Percentiles rank a stretch among this genome's conserved stretches.
Conservation (phyloP, 92 coral and sea anemone species). For the Phymanthus crucifer region DNA sequence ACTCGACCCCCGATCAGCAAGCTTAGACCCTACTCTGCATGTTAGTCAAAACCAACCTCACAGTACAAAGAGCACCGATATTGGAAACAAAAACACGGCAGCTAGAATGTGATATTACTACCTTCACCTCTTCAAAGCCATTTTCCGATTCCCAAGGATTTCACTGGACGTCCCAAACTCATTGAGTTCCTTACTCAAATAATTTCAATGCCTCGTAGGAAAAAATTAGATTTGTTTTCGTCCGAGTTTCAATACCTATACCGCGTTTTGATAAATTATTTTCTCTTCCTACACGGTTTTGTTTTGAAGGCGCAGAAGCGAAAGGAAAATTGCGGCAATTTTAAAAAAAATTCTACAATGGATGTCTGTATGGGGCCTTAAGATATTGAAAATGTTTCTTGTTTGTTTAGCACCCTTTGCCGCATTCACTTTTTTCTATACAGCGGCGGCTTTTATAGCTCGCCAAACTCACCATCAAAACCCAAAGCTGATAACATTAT, state of each 20-base stretch:
- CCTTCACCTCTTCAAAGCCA: neutral
- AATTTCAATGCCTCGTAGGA: neutral
- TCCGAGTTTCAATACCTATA: neutral
- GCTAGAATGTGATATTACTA: neutral
- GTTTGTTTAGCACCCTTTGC: conserved; percentile 43
- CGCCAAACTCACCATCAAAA: neutral
- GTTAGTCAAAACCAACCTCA: conserved; percentile 1
- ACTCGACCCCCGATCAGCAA: conserved; percentile 54
- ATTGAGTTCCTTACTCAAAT: neutral
- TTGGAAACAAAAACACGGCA: conserved; percentile 20
- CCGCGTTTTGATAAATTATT: neutral
- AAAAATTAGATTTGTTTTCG: neutral
- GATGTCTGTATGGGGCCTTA: neutral
- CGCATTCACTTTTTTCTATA: conserved; percentile 15
- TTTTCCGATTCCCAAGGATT: conserved; percentile 7
- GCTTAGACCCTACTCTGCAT: conserved; percentile 16
- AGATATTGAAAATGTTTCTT: conserved; percentile 8
- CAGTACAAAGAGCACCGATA: conserved; percentile 30
- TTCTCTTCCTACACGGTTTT: neutral
- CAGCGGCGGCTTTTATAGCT: conserved; percentile 32
- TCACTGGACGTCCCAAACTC: neutral
- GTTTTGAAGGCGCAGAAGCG: conserved; percentile 5
- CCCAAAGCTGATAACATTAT: conserved; percentile 20
- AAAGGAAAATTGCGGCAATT: neutral
- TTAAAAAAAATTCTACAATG: neutral